Conservation (phyloP, 1,140 invertebrate species). For the Bombus huntii region DNA sequence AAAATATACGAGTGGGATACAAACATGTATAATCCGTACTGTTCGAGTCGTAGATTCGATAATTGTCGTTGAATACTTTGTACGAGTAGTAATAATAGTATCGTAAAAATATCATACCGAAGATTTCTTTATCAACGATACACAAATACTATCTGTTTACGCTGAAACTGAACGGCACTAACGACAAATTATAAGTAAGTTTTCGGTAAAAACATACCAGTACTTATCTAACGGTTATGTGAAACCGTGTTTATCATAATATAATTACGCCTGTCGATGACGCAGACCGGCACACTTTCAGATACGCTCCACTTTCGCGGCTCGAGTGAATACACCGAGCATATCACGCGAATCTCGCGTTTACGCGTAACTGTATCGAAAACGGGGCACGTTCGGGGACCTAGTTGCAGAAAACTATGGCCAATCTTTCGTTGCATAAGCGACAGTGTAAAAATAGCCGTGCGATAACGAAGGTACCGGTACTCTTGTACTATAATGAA, state of each 20-base stretch:
- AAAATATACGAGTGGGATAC: not conserved
- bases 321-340: not conserved
- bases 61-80: not conserved
- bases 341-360: not conserved
- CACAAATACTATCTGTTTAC: not conserved
- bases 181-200: not conserved
- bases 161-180: not conserved
- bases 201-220: not conserved
- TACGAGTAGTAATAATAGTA: too few species aligned
- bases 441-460: not conserved
- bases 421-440: not conserved
- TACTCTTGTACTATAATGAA: not conserved
- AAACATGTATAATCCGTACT: not conserved
- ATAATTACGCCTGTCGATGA: constrained; percentile 2
- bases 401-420: not conserved
- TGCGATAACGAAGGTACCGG: too few species aligned
- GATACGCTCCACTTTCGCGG: constrained; percentile 31
- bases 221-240: not conserved
- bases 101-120: not conserved
- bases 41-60: not conserved
- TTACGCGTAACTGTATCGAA: not conserved
- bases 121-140: not conserved
- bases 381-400: not conserved
- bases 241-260: constrained; percentile 1
- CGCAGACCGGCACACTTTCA: constrained; percentile 10